Conservation (phyloP, 2,113 vertebrate species). For the Tricholaema leucomelas region DNA sequence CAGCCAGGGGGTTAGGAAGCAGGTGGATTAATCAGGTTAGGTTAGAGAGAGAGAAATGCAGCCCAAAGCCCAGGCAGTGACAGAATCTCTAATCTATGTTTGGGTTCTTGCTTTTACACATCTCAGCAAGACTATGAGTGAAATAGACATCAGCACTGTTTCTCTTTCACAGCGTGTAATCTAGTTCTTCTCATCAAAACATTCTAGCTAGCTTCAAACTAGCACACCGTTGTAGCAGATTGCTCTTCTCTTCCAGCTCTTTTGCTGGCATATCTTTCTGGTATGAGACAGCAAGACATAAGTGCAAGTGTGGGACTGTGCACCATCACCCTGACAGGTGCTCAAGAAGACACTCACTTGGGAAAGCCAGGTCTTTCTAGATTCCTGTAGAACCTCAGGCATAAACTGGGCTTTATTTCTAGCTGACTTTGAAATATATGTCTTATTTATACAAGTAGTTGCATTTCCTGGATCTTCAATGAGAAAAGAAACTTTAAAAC, state of each 20-base stretch:
- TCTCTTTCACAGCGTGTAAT: no score
- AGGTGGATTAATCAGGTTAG: no score
- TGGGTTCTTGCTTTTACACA: no score
- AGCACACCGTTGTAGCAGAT: background rate
- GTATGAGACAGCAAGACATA: background rate
- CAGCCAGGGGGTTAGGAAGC: no score
- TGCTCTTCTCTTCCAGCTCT: background rate
- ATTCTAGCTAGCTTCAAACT: no score
- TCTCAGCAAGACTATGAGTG: no score
- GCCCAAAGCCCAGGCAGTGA: no score
- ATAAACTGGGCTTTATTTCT: background rate
- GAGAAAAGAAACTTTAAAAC: background rate
- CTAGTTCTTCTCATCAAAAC: no score
- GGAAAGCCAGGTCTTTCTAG: background rate
- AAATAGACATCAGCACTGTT: no score
- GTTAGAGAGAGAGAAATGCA: no score
- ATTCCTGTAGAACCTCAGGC: background rate
- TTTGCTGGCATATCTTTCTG: background rate
- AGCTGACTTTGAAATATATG: background rate
- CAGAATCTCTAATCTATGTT: no score
- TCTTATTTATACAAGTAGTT: background rate
- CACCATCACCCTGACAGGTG: rapidly evolving
- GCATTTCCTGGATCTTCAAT: background rate
- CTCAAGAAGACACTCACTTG: background rate
- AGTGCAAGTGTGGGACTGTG: background rate